Evolutionary conservation across 2,113 vertebrate genomes (phyloP).

Genomic region (Thymallus thymallus): DNA sequence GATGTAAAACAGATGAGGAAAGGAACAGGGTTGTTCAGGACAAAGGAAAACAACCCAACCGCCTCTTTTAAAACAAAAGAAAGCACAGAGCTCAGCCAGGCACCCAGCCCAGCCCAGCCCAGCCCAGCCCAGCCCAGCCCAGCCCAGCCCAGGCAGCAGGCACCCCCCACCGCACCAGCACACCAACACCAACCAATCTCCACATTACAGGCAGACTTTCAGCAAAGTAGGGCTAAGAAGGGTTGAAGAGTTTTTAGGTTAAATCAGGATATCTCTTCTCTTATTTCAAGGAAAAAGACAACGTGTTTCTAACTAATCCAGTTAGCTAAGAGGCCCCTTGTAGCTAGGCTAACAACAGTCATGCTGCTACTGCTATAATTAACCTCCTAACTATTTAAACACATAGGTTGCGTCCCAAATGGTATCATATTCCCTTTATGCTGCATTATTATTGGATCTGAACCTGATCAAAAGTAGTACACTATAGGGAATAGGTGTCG

Average conservation of each 20-base stretch:
- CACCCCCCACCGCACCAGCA: constrained; percentile 68
- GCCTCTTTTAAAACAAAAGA: constrained; percentile 82
- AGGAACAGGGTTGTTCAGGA: constrained; percentile 76
- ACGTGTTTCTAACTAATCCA: background rate
- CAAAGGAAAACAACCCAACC: constrained; percentile 76
- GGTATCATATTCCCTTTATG: no score
- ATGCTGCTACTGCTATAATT: background rate
- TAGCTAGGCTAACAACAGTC: background rate
- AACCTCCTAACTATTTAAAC: background rate
- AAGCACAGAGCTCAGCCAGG: no score
- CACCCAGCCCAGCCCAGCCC: constrained; percentile 42
- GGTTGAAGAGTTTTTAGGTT: background rate
- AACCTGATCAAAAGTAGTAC: no score
- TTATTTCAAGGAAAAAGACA: background rate
- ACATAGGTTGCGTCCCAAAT: background rate
- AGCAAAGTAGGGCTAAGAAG: background rate
- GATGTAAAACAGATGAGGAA: constrained; percentile 86
- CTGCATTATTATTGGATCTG: no score
- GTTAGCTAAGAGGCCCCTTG: background rate
- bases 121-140: no score
- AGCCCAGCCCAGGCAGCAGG: constrained; percentile 48
- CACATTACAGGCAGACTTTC: background rate
- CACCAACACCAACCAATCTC: background rate
- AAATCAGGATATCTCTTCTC: constrained; percentile 23
- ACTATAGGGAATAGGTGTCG: background rate